These are phyloP conservation scores for Lophotriccus pileatus DNA, from an alignment of 2,797 vertebrate genomes.

Conservation along the genomic window DNA sequence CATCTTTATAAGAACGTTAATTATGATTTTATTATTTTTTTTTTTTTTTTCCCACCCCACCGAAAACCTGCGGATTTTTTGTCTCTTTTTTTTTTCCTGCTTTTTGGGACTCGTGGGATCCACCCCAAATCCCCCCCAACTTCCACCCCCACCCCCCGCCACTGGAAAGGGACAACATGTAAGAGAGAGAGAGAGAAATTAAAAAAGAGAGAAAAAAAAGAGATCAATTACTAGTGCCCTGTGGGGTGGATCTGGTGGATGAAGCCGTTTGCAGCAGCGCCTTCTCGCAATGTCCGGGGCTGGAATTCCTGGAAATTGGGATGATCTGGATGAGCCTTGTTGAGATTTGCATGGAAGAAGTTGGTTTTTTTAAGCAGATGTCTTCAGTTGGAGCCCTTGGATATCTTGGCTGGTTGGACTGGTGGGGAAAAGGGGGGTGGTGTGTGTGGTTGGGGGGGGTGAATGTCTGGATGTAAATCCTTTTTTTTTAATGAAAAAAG, in stretches of 20 bases:
- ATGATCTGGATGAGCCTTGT: neutral
- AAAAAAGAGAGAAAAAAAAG: too few species aligned
- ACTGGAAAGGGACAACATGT: neutral
- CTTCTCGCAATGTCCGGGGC: neutral
- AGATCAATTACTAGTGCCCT: conserved; percentile 21
- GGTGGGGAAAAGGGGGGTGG: neutral
- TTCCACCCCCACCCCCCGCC: neutral
- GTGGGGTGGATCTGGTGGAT: conserved; percentile 49
- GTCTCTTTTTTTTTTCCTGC: neutral
- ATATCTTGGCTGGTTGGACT: neutral
- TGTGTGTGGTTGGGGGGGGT: neutral
- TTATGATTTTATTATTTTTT: neutral
- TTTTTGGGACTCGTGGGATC: neutral
- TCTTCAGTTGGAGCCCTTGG: conserved; percentile 19
- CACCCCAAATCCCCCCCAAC: neutral
- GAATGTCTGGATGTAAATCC: neutral
- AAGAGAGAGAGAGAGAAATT: neutral
- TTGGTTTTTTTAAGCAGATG: conserved; percentile 27
- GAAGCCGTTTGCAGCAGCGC: conserved; percentile 17
- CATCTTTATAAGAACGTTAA: neutral
- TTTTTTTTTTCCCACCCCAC: neutral
- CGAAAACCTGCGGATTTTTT: neutral
- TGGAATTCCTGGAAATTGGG: neutral
- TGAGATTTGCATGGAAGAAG: conserved; percentile 38
- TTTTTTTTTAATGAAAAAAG: neutral